A percentile compares a stretch with the other conserved stretches of the same genome.
Evolutionary conservation across 2,113 vertebrate species (phyloP).

Genomic region (Amia ocellicauda): DNA sequence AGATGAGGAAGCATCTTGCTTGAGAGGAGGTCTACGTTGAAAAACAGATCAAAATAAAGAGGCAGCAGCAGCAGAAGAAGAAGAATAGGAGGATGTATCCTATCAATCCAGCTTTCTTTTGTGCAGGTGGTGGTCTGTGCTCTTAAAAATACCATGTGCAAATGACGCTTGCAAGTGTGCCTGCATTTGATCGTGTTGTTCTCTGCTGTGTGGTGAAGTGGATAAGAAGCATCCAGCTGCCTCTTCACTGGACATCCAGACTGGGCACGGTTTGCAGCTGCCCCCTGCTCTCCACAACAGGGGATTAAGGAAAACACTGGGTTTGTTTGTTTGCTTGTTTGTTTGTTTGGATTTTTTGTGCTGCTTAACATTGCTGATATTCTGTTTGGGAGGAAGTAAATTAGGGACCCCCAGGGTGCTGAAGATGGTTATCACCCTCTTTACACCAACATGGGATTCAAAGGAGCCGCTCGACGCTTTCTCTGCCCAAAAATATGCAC

Average conservation of each 20-base stretch:
- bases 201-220: constrained; percentile 72
- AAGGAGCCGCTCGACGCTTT: neutral
- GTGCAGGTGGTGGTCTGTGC: constrained; percentile 47
- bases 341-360: too few relatives aligned
- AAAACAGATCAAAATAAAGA: constrained; percentile 1
- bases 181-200: constrained; percentile 55
- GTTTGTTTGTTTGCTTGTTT: too few relatives aligned
- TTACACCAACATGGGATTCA: constrained; percentile 4
- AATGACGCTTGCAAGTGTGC: constrained; percentile 71
- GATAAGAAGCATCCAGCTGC: constrained; percentile 60
- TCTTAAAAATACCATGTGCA: constrained; percentile 58
- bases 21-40: constrained; percentile 23
- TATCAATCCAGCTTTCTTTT: constrained; percentile 46
- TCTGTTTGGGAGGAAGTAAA: neutral
- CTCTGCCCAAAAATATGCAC: constrained; percentile 50
- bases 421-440: neutral
- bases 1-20: constrained; percentile 52
- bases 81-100: constrained; percentile 22
- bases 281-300: constrained; percentile 63
- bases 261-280: constrained; percentile 62
- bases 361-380: neutral
- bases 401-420: neutral
- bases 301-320: constrained; percentile 65
- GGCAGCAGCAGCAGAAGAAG: constrained; percentile 60
- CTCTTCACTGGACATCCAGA: constrained; percentile 65